Base-by-base conservation (phyloP, 2,113 vertebrate species). In the Cisticola juncidis region DNA sequence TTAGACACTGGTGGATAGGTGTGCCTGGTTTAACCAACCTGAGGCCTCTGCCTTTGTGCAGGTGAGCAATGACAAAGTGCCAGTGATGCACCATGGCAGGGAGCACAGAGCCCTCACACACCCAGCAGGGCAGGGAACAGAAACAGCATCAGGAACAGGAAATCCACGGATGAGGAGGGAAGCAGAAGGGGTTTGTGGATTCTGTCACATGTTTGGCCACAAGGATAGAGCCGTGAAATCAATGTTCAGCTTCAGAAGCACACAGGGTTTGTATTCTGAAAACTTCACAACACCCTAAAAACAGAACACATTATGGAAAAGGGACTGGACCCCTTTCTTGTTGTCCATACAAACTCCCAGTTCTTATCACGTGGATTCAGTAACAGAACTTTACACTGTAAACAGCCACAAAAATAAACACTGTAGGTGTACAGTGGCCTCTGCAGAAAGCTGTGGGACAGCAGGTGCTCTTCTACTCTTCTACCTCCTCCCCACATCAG, bases 371-470 rank as follows among this genome's bases (percentile, higher is more conserved):
- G 10, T 15, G 53, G 66, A 45, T 16, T 54, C 20, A 11, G 14
- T n/a, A 48, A 26, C 57, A 83, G 53, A 86, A 29, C 50, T 45
- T 74, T 44, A 28, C 14, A 29, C 5, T 77, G 51, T 11, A 17
- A 58, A 53, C 53, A 91, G 35, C 24, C 57, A 25, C 57, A 50
- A 48, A 95, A 84, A 54, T 12, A 19, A 81, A 35, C 65, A 78
- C 0, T 28, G 56, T 2, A 25, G 35, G 44, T 56, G 61, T 35
- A 11, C 15, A 26, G 3, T 0, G 2, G 57, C 40, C 69, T 53
- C 72, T 61, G 53, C 36, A n/a, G 56, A 61, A 70, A 56, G 65
- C 72, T 64, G 47, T 1, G 12, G 77, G 44, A 9, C 29, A 51
- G 42, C 40, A 68, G 0, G 0, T 19, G 20, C 73, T 51, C 40